phyloP scores from a whole-genome alignment of 2,888 invertebrate species.

The Orchesella flavescens region DNA sequence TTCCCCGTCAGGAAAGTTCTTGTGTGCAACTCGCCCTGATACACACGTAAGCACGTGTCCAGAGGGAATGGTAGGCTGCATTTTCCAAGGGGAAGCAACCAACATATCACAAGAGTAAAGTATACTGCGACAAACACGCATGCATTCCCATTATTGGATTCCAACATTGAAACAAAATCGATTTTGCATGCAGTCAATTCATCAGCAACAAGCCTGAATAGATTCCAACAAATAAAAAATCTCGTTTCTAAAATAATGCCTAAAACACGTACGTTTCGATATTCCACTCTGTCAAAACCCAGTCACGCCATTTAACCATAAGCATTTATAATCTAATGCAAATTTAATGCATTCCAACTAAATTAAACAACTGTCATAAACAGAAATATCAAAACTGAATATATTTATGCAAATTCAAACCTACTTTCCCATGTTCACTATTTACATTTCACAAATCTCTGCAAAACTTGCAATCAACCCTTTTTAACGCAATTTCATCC shows the following conservation, averaged over 20 bases:
- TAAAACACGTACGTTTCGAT: too few relatives aligned
- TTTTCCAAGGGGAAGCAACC: slow-evolving; percentile 53
- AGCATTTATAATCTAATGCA: slow-evolving; percentile 28
- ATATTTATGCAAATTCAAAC: slow-evolving; percentile 20
- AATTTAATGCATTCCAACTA: slow-evolving; percentile 22
- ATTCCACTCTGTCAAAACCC: background rate
- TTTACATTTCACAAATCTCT: background rate
- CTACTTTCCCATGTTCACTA: background rate
- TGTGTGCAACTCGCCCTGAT: slow-evolving; percentile 5
- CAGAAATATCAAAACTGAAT: background rate
- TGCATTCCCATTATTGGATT: slow-evolving; percentile 44
- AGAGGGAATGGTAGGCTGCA: slow-evolving; percentile 50
- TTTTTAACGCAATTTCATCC: background rate
- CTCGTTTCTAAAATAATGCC: background rate
- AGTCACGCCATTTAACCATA: slow-evolving; percentile 48
- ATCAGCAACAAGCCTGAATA: slow-evolving; percentile 39
- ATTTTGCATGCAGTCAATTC: slow-evolving; percentile 61
- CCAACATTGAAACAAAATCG: slow-evolving; percentile 46
- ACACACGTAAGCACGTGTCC: slow-evolving; percentile 49
- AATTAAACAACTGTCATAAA: slow-evolving; percentile 38
- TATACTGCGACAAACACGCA: slow-evolving; percentile 25
- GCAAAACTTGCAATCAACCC: background rate
- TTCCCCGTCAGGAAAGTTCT: slow-evolving; percentile 47
- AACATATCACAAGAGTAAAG: background rate
- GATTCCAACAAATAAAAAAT: slow-evolving; percentile 2